phyloP scores from a whole-genome alignment of 2,797 vertebrate species.

The Urosaurus nigricauda region DNA sequence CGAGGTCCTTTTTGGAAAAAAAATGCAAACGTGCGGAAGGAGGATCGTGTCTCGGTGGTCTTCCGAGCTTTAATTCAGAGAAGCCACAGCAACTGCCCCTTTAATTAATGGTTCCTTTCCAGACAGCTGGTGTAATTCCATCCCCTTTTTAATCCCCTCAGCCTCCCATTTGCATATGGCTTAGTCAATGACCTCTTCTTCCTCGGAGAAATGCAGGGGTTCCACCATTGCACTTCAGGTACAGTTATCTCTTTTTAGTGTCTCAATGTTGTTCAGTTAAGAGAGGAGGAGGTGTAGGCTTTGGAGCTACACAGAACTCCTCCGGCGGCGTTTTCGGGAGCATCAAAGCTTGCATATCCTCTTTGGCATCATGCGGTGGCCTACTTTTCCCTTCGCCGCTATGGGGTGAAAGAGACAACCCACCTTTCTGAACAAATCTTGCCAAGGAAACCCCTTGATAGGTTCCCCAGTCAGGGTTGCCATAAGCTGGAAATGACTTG shows the following conservation, averaged over 20 bases:
- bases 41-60: background rate
- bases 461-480: too few species aligned
- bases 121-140: conserved; percentile 68
- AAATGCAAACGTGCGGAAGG: background rate
- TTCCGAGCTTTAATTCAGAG: conserved; percentile 22
- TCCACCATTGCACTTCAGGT: conserved; percentile 17
- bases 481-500: too few species aligned
- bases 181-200: conserved; percentile 66
- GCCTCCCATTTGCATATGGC: conserved; percentile 60
- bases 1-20: accelerated
- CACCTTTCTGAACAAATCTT: too few species aligned
- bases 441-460: too few species aligned
- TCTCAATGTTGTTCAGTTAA: background rate
- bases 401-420: too few species aligned
- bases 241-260: background rate
- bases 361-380: background rate
- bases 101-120: conserved; percentile 53
- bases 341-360: background rate
- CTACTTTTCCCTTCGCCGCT: too few species aligned
- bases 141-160: conserved; percentile 52
- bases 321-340: background rate
- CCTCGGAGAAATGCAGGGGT: conserved; percentile 51
- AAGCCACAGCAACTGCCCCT: conserved; percentile 19
- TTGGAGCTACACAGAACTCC: background rate
- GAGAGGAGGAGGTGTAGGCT: too few species aligned